Evolutionary conservation across 2,888 invertebrate genomes (phyloP).

Genomic region (Rhyacophila evoluta): DNA sequence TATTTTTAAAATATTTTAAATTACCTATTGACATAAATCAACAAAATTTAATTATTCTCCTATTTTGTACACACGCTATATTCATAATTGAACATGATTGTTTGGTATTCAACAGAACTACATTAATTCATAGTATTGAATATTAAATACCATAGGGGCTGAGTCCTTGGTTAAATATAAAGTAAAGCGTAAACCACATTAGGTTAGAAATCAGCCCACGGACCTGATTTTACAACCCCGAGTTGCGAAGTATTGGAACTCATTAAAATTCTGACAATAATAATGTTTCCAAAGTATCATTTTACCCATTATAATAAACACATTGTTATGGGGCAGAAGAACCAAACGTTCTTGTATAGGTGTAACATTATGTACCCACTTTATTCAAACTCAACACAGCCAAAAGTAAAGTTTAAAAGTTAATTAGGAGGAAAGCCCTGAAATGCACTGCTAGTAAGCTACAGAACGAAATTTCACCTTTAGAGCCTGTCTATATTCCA

Average conservation of each 20-base stretch:
- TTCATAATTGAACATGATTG: no score
- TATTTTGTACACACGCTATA: no score
- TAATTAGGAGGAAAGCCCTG: slow-evolving; percentile 42
- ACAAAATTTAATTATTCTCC: no score
- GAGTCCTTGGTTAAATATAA: no score
- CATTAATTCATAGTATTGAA: no score
- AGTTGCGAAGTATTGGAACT: not conserved
- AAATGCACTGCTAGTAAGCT: slow-evolving; percentile 40
- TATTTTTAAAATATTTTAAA: no score
- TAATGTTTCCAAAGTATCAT: slow-evolving; percentile 8
- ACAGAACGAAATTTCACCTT: slow-evolving; percentile 37
- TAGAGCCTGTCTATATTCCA: not conserved
- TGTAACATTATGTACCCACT: not conserved
- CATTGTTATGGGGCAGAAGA: not conserved
- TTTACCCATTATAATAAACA: slow-evolving; percentile 22
- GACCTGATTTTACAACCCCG: no score
- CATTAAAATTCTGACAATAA: slow-evolving; percentile 22
- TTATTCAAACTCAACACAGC: not conserved
- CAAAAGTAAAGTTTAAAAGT: slow-evolving; percentile 21
- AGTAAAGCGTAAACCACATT: no score
- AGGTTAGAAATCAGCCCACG: no score
- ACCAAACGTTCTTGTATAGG: not conserved
- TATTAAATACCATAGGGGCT: no score
- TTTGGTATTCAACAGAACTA: no score
- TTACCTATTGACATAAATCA: no score